Percentiles rank a stretch among this genome's conserved stretches.
Conservation (phyloP, 2,113 vertebrate genomes). For the Butorides virescens region DNA sequence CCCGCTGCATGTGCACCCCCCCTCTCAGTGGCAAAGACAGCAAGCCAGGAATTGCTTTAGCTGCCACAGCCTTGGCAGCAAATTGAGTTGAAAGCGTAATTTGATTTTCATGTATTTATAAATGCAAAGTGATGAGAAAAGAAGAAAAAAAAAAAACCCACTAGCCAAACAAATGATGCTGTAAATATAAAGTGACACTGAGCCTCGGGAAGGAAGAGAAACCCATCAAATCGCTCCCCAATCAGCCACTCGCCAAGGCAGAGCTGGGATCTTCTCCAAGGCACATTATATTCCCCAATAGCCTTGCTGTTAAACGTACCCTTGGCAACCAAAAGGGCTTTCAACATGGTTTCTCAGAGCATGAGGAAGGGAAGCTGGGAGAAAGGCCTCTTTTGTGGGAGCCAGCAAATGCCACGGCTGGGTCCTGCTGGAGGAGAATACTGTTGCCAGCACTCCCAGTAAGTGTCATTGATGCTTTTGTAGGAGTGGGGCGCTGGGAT, state of each 20-base stretch:
- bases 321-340: constrained; percentile 58
- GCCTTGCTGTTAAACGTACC: not conserved
- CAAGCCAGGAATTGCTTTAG: not conserved
- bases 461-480: not conserved
- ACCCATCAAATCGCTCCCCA: not conserved
- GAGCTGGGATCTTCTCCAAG: constrained; percentile 46
- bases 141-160: not conserved
- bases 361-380: not conserved
- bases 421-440: not conserved
- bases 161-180: not conserved
- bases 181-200: not conserved
- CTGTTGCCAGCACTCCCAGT: not conserved
- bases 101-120: not conserved
- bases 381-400: constrained; percentile 45
- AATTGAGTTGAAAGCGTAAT: not conserved
- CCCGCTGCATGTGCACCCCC: not conserved
- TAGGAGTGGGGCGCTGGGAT: not conserved
- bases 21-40: not conserved
- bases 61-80: constrained; percentile 2
- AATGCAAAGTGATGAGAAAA: not conserved
- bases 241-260: not conserved
- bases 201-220: not conserved
- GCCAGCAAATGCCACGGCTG: not conserved
- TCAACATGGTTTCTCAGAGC: not conserved
- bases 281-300: not conserved